Conservation (phyloP, 2,113 vertebrate species). For the Oenanthe melanoleuca region DNA sequence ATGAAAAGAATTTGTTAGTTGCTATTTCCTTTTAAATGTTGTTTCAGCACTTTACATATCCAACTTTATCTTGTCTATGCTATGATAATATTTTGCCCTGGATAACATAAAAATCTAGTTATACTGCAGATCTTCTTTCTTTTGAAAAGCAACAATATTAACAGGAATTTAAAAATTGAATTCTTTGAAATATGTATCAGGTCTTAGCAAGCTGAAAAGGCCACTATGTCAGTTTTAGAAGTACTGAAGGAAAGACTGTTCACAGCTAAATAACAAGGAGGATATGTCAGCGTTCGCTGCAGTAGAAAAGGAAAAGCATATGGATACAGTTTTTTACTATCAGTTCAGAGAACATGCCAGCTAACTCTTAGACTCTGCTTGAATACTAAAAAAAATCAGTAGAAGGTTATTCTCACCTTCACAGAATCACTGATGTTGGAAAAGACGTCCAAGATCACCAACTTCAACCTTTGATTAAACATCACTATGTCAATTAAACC, state of each 20-base stretch:
- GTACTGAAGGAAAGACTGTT: not conserved
- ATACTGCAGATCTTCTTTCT: not conserved
- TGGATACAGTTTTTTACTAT: not conserved
- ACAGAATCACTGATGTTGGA: not conserved
- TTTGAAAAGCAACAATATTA: not conserved
- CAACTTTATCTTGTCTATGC: not conserved
- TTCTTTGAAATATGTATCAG: not conserved
- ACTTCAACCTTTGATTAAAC: not conserved
- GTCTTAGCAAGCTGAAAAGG: not conserved
- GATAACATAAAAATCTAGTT: not conserved
- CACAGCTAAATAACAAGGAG: not conserved
- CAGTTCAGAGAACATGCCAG: not conserved
- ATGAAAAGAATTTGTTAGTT: not conserved
- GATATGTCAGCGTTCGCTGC: not conserved
- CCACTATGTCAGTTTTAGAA: not conserved
- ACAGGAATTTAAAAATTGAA: not conserved
- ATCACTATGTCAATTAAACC: not conserved
- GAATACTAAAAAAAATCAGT: not conserved
- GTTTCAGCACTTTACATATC: not conserved
- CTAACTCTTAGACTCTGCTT: not conserved
- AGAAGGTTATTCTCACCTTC: not conserved
- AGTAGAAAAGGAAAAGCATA: not conserved
- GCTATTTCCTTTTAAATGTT: not conserved
- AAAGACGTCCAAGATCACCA: not conserved
- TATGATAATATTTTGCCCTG: not conserved